Percentiles rank a stretch among this genome's conserved stretches.
Conservation (phyloP, 2,797 vertebrate species). For the Ptychobarbus kaznakovi region DNA sequence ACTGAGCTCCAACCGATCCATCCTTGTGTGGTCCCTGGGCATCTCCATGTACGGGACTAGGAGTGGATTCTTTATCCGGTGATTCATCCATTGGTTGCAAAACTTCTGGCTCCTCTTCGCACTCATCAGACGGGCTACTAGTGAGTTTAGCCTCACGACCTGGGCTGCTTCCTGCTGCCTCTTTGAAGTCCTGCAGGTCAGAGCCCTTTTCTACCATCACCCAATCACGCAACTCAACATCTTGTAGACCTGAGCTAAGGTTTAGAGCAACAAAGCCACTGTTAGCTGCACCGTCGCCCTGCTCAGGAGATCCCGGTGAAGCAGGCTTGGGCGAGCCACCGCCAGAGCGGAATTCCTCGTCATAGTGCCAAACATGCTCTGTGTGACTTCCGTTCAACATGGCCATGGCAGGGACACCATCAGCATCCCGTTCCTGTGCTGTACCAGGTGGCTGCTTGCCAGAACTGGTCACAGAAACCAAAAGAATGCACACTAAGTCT, state of each 20-base stretch:
- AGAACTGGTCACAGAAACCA: slow-evolving; percentile 70
- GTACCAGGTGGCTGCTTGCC: slow-evolving; percentile 80
- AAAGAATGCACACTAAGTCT: slow-evolving; percentile 32
- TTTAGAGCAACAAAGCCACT: slow-evolving; percentile 95
- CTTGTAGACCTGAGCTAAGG: slow-evolving; percentile 91
- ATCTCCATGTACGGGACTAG: slow-evolving; percentile 62
- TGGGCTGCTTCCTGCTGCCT: slow-evolving; percentile 79
- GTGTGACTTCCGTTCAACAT: slow-evolving; percentile 62
- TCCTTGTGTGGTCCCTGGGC: slow-evolving; percentile 72
- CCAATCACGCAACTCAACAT: slow-evolving; percentile 94
- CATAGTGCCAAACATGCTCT: slow-evolving; percentile 91
- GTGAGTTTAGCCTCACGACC: slow-evolving; percentile 81
- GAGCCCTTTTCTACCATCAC: slow-evolving; percentile 92
- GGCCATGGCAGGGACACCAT: slow-evolving; percentile 60
- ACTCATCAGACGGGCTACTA: slow-evolving; percentile 91
- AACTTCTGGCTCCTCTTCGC: slow-evolving; percentile 80
- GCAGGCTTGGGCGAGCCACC: slow-evolving; percentile 81
- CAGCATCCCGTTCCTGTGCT: slow-evolving; percentile 56
- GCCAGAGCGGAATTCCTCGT: slow-evolving; percentile 90
- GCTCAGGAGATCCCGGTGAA: slow-evolving; percentile 87
- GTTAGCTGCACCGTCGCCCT: slow-evolving; percentile 86
- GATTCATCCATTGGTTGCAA: slow-evolving; percentile 70
- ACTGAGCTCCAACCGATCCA: slow-evolving; percentile 86
- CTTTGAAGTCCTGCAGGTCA: slow-evolving; percentile 82
- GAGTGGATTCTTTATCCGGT: slow-evolving; percentile 73